Evolutionary conservation across 2,113 vertebrate genomes (phyloP).

Genomic region (Ictidomys tridecemlineatus): DNA sequence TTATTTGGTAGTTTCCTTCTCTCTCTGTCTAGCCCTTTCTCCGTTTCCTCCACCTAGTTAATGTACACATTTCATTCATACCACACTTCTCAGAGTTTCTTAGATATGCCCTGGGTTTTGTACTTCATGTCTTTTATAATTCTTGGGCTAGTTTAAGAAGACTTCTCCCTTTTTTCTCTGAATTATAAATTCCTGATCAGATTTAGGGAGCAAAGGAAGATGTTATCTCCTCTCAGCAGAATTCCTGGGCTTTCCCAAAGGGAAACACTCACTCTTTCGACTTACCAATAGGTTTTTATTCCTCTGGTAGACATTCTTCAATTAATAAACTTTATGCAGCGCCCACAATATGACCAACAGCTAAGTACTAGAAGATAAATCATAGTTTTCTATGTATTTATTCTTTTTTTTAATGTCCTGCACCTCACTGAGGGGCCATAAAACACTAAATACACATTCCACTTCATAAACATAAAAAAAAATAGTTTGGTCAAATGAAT

Average conservation of each 20-base stretch:
- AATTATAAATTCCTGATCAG: neutral
- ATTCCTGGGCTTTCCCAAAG: neutral
- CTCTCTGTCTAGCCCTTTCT: no score
- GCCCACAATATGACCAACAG: neutral
- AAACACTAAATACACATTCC: neutral
- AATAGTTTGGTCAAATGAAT: neutral
- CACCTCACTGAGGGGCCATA: neutral
- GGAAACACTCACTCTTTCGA: neutral
- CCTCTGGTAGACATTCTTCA: neutral
- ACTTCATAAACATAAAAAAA: neutral
- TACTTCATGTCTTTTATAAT: neutral
- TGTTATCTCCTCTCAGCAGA: neutral
- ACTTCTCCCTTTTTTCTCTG: neutral
- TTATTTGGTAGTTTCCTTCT: no score
- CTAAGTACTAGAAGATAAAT: neutral
- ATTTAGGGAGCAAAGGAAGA: neutral
- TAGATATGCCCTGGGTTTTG: neutral
- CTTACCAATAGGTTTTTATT: neutral
- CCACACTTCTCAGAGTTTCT: neutral
- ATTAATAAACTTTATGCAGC: neutral
- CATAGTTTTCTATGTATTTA: neutral
- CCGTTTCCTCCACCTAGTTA: fast-evolving
- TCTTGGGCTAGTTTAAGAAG: neutral
- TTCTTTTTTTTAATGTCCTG: no score
- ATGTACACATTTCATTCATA: no score